A percentile compares a stretch with the other conserved stretches of the same genome.
Conservation (phyloP, 2,113 vertebrate genomes). For the Phrynocephalus versicolor region DNA sequence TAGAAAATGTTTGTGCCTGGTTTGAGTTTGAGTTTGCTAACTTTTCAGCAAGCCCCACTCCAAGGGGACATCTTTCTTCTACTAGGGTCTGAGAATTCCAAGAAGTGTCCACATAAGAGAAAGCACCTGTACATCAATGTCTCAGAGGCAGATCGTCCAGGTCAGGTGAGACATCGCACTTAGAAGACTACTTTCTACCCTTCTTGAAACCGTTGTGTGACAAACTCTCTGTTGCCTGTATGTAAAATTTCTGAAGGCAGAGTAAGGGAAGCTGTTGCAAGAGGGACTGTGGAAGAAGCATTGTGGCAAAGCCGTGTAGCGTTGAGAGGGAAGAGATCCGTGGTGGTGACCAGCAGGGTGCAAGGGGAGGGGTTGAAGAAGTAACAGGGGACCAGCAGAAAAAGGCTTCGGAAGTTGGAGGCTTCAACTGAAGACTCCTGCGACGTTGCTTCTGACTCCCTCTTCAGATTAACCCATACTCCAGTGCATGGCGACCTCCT, state of each 20-base stretch:
- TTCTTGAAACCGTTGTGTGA: no score
- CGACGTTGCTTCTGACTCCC: accelerated
- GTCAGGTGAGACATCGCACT: slow-evolving; percentile 75
- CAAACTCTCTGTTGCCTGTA: no score
- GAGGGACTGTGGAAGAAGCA: no score
- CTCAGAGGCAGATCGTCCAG: slow-evolving; percentile 76
- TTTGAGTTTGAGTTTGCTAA: background rate
- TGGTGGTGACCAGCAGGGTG: accelerated
- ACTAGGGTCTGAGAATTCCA: slow-evolving; percentile 57
- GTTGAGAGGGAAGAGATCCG: no score
- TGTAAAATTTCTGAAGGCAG: no score
- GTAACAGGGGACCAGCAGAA: accelerated
- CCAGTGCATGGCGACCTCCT: slow-evolving; percentile 85
- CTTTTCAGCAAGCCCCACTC: background rate
- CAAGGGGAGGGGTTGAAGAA: background rate
- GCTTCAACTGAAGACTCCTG: background rate
- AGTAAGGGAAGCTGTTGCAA: no score
- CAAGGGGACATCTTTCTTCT: background rate
- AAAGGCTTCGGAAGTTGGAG: background rate
- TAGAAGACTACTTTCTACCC: no score
- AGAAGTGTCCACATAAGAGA: slow-evolving; percentile 78
- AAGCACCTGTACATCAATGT: slow-evolving; percentile 80
- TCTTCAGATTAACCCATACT: slow-evolving; percentile 82
- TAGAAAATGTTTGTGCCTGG: background rate
- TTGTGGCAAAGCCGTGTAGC: no score